Base-by-base conservation (phyloP, 2,888 invertebrate genomes). In the Eristalinus sepulchralis region DNA sequence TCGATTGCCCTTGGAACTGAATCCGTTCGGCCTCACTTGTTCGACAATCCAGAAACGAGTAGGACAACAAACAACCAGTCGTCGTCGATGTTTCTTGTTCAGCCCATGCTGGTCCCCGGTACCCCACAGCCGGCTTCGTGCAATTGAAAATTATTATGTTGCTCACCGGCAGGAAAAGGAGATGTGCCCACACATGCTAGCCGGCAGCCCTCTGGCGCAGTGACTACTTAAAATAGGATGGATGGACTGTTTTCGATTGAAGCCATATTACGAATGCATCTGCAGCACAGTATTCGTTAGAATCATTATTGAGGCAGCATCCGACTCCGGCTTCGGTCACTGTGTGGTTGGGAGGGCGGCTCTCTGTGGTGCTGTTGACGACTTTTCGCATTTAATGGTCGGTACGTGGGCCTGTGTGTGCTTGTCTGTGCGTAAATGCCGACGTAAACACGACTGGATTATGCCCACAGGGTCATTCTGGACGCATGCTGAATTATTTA, bases 61-160 rank as follows among this genome's bases (percentile, higher is more conserved):
- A 70, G 73, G 78, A 78, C 82, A 82, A 78, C 75, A 79, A 83
- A 68, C 60, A 70, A 72, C 76, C 47, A 64, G 73, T 80, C 33
- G 31, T 39, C 34, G 62, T 57, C 22, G 78, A 66, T 63, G 3
- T 9, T 47, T 60, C 55, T 22, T 20, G 13, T 53, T n/a, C 55
- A 70, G 31, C 47, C 13, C 72, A 57, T 63, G 57, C 36, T 1
- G 57, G 55, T 55, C 34, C 60, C 68, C 68, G 70, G 78, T 67
- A 67, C 64, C 70, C 33, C 17, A 10, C 57, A 60, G 71, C 53
- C 53, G 36, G 73, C 34, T 27, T 73, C 39, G 76, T 47, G 60
- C 72, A 72, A 82, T 82, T 82, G 82, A 85, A 85, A 81, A 82
- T 77, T 47, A 77, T 85, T 82, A 77, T 76, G 76, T 66, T 72